Base-by-base conservation (phyloP, 2,113 vertebrate species). In the Lycocorax pyrrhopterus region DNA sequence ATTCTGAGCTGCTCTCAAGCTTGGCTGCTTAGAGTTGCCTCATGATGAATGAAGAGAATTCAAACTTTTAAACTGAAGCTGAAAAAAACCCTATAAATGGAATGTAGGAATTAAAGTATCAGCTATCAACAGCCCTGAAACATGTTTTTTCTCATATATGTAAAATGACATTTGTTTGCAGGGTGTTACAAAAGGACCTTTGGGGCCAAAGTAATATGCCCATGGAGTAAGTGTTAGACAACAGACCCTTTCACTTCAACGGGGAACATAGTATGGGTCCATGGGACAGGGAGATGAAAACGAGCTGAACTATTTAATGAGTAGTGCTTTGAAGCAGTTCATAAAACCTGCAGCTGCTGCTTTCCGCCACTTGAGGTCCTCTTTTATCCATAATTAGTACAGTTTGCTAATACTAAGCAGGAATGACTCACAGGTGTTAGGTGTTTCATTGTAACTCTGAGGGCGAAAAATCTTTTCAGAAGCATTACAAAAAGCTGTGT, bases 291-390 rank as follows among this genome's bases (percentile, higher is more conserved):
- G 32, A 52, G 55, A 19, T 68, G 49, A 63, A 66, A 73, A 55
- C 6, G 7, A 64, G 30, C 35, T 37, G 30, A 73, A 55, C 33
- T 71, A 43, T 41, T 79, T 29, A 27, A 60, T 1, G 20, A 47
- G 30, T 13, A 59, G 35, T 20, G 75, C 30, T 56, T 88, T 56
- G 41, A 80, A 73, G 72, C 26, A 58, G 29, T 79, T 93, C 4
- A 4, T 1, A 68, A 11, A n/a, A 85, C 6, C 55, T 93, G 94
- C 86, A 95, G 73, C 62, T 94, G 33, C 86, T 60, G 7, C 69
- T 82, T 73, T 90, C 83, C 87, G 89, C 92, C 94, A 90, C 93
- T 88, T 87, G 96, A 89, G 96, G 94, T 94, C 95, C 80, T 72
- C 93, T 84, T 74, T 81, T 69, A 59, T 53, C 60, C 39, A 60